Evolutionary conservation across 2,113 vertebrate species (phyloP).

Genomic region (Nesoenas mayeri): DNA sequence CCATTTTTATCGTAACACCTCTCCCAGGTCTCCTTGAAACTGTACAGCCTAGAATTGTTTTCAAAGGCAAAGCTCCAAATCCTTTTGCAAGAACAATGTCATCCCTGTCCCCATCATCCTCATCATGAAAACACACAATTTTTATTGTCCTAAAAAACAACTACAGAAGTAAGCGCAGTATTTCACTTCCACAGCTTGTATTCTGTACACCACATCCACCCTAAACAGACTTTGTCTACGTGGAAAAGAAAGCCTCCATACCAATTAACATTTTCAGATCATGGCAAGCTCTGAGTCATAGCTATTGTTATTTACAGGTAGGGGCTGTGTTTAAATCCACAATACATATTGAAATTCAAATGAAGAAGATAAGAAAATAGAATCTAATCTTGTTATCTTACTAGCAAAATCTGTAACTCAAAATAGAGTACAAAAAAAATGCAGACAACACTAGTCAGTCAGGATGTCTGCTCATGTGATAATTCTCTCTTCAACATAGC

Average conservation of each 20-base stretch:
- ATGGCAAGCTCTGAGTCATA: neutral
- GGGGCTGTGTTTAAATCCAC: neutral
- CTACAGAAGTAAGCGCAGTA: neutral
- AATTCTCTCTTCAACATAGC: constrained; percentile 75
- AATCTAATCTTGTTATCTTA: neutral
- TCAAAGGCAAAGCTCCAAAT: neutral
- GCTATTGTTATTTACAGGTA: neutral
- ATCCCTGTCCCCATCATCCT: neutral
- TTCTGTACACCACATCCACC: neutral
- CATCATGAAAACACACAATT: neutral
- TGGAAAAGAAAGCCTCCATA: neutral
- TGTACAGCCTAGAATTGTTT: neutral
- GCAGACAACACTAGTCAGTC: constrained; percentile 51
- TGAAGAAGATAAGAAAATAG: neutral
- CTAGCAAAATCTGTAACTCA: neutral
- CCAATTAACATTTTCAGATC: neutral
- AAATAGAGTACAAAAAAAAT: constrained; percentile 30
- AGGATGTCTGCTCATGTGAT: constrained; percentile 82
- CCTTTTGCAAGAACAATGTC: neutral
- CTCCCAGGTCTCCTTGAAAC: neutral
- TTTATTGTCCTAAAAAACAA: neutral
- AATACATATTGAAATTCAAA: neutral
- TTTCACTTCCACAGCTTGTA: neutral
- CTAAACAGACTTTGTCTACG: neutral
- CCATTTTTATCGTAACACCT: neutral